A percentile compares a stretch with the other conserved stretches of the same genome.
Evolutionary conservation across 2,797 vertebrate species (phyloP).

Genomic region (Gambusia yucatana): DNA sequence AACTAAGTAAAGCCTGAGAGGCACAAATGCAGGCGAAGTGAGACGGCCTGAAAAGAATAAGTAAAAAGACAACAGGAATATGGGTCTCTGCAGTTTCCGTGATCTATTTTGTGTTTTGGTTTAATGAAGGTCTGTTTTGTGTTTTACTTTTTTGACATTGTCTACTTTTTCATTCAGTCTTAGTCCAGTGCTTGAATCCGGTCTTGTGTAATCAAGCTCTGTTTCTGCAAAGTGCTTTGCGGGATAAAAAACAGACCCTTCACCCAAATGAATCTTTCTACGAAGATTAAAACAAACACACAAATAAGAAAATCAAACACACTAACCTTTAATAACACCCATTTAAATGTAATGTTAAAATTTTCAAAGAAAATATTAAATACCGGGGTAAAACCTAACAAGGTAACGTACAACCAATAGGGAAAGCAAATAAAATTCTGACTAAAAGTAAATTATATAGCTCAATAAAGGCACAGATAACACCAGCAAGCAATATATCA

Average conservation of each 20-base stretch:
- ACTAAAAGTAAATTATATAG: background rate
- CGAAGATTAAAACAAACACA: background rate
- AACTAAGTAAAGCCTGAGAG: conserved; percentile 49
- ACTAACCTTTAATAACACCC: background rate
- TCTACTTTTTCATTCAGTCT: background rate
- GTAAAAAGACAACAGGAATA: background rate
- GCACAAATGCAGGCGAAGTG: conserved; percentile 51
- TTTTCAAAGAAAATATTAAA: background rate
- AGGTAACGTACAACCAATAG: background rate
- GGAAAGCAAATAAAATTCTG: background rate
- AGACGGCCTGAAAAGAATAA: conserved; percentile 9
- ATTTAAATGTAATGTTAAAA: background rate
- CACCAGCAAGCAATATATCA: background rate
- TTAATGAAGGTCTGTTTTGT: background rate
- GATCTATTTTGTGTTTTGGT: background rate
- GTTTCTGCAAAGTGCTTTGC: background rate
- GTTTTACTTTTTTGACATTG: background rate
- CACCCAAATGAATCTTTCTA: background rate
- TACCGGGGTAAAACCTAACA: background rate
- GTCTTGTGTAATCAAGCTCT: background rate
- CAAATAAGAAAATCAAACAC: background rate
- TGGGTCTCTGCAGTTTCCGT: background rate
- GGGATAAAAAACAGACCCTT: background rate
- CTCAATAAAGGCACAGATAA: background rate
- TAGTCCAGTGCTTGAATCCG: background rate